Evolutionary conservation across 2,113 vertebrate genomes (phyloP).

Genomic region (Alethe diademata): DNA sequence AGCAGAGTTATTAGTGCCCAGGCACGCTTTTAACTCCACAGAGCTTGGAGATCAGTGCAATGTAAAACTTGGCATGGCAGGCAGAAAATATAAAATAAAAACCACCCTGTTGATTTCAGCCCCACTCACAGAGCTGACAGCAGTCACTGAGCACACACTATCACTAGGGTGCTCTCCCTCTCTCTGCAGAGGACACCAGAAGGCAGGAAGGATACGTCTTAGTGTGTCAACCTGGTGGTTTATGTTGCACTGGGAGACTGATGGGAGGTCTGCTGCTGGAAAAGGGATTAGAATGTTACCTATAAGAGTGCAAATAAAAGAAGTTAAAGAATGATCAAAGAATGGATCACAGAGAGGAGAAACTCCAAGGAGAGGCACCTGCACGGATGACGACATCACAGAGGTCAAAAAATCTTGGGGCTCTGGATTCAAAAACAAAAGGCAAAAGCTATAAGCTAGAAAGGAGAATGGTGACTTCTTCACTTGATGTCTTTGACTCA

Average conservation of each 20-base stretch:
- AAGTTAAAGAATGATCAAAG: neutral
- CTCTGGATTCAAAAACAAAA: neutral
- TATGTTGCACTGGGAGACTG: neutral
- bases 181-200: neutral
- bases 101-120: neutral
- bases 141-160: neutral
- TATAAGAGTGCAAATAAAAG: neutral
- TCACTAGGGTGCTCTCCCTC: neutral
- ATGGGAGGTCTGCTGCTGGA: neutral
- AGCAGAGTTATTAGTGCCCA: neutral
- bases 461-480: constrained; percentile 6
- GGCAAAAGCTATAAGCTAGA: neutral
- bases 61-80: neutral
- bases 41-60: neutral
- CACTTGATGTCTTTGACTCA: neutral
- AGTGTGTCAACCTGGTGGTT: neutral
- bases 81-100: neutral
- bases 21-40: neutral
- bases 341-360: neutral
- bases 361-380: neutral
- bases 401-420: neutral
- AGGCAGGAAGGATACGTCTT: neutral
- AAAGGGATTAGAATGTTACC: neutral
- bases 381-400: neutral
- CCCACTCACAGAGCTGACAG: neutral